These are phyloP conservation scores for Lutraria rhynchaena DNA, from an alignment of 1,140 invertebrate genomes.

Conservation along the genomic window DNA sequence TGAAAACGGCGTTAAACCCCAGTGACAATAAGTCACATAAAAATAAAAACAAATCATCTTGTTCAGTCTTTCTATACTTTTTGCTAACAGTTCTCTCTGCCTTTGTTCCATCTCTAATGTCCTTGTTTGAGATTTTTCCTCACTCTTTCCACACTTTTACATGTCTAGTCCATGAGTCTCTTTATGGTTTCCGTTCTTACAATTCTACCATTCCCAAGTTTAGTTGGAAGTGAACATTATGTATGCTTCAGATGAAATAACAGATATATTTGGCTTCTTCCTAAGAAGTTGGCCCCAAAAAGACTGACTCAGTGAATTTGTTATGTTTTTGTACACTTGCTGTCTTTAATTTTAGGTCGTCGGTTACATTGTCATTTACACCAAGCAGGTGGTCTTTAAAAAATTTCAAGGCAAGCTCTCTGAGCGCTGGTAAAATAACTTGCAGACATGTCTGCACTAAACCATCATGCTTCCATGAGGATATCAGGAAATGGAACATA, in stretches of 20 bases:
- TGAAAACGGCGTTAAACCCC: too few species aligned
- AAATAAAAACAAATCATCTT: too few species aligned
- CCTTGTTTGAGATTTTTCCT: conserved; percentile 1
- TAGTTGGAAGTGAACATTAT: too few species aligned
- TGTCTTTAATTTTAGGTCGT: conserved; percentile 36
- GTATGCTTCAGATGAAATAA: too few species aligned
- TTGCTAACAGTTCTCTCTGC: neutral
- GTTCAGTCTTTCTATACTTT: conserved; percentile 1
- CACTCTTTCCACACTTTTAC: conserved; percentile 4
- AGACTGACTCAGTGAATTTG: conserved; percentile 61
- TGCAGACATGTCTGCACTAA: conserved; percentile 22
- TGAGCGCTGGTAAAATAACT: conserved; percentile 36
- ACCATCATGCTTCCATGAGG: conserved; percentile 51
- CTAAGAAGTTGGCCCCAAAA: conserved; percentile 60
- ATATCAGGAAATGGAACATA: conserved; percentile 22
- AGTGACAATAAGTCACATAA: too few species aligned
- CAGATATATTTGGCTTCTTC: neutral
- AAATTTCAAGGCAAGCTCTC: conserved; percentile 3
- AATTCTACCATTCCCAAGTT: too few species aligned
- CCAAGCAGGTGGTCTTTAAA: conserved; percentile 51
- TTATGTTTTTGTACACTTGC: conserved; percentile 46
- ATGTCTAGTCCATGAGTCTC: conserved; percentile 6
- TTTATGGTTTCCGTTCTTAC: neutral
- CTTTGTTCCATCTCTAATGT: conserved; percentile 9
- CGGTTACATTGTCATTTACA: conserved; percentile 34